Evolutionary conservation across 37 sponge, comb jelly and placozoan genomes (phyloP), one percentile per base, ranked within the genome.

Genomic region (Hormiphora californensis): DNA sequence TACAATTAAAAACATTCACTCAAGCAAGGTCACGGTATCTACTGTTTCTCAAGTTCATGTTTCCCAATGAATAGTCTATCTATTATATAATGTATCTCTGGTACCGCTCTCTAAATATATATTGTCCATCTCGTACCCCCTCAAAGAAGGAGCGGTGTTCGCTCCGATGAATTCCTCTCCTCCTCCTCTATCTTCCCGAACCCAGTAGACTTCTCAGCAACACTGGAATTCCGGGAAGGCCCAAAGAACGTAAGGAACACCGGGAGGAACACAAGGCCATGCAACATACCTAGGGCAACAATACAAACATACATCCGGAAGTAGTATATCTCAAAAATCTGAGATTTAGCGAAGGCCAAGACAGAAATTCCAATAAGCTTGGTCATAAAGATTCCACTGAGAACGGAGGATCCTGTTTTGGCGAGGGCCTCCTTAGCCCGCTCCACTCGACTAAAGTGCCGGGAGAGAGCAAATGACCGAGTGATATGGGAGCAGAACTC

Each of bases 401-500:
- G 54, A 17, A 96, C 99, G 0, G 95, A 95, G 57, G 93, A 90
- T 0, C 99, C 99, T 92, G 93, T 98, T 62, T 93, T 85, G 55
- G 86, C 69, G 38, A 98, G 92, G 33, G 99, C 91, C 12, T 92
- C 93, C 23, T 89, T 49, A 11, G 99, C 99, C 21, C 99, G 91
- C 59, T 86, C 87, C 27, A 88, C 32, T 28, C 92, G 87, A 0
- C 90, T 85, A 21, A 63, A 67, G 40, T 86, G 40, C 31, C 30
- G 1, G 21, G 89, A 90, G 11, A 88, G 87, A 41, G 63, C 55
- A 73, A 95, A 98, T 91, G 92, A 91, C 39, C 99, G 92, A 27
- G 92, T 93, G 69, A 95, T 94, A 89, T 98, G 99, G 32, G 99
- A 88, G 41, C 92, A 93, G 85, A 98, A 98, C 92, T 98, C 99